Evolutionary conservation across 2,888 invertebrate genomes (phyloP), one percentile per base, ranked within the genome.

Genomic region (Arge pagana): DNA sequence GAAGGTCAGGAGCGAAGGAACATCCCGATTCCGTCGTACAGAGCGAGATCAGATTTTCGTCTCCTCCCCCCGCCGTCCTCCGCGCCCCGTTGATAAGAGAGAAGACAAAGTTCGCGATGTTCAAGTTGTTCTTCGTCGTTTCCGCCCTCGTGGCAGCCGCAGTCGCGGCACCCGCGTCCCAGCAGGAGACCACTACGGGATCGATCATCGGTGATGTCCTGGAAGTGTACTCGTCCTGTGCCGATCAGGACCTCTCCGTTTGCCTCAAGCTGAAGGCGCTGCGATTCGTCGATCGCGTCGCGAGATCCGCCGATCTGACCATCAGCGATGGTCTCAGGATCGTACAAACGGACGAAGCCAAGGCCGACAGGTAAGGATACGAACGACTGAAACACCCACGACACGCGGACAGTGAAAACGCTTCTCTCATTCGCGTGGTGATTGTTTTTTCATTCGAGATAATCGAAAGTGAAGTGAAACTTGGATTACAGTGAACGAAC

Each of bases 201-300:
- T 72, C 74, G 24, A 53, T 76, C 18, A 41, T 76, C 51, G 72
- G 73, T 52, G 71, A 76, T 45, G 75, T 70, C 3, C 58, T 73
- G 58, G 66, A 69, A 56, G 64, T 76, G 31, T 76, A 76, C 58
- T 58, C 68, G n/a, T 72, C 74, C 48, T 92, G 92, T 79, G 82
- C 87, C 58, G 83, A 84, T 48, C 79, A 82, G 55, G 87, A 87
- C 59, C 73, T 88, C 23, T 80, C 86, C 3, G 84, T 87, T 58
- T 93, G 92, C 67, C 79, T 93, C 39, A 92, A 92, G 74, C 78
- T 90, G 55, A 91, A 90, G 74, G 78, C 92, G 41, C 82, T 90
- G 4, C 83, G 87, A 23, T 86, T 88, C 30, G 78, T 92, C 71
- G 90, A 89, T 67, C 85, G 88, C 67, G 85, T 85, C 40, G 83